These are phyloP conservation scores for Peromyscus nudipes DNA, from an alignment of 2,797 vertebrate genomes.

Conservation along the genomic window DNA sequence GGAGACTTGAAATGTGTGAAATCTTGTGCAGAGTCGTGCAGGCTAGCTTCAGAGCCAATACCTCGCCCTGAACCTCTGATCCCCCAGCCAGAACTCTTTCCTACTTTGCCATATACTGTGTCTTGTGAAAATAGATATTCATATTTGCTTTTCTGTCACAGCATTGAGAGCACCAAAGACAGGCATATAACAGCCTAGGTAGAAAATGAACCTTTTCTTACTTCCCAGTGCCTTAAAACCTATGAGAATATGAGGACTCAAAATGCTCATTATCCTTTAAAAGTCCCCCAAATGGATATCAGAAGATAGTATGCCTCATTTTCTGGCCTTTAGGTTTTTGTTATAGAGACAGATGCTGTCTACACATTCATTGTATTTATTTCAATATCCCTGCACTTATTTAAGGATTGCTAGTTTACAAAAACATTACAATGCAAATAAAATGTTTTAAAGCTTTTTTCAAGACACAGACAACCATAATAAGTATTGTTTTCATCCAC, in stretches of 20 bases:
- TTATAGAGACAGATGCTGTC: constrained; percentile 1
- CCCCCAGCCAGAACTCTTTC: not conserved
- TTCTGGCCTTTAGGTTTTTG: constrained; percentile 49
- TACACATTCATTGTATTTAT: constrained; percentile 37
- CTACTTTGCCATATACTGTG: not conserved
- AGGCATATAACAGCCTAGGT: not conserved
- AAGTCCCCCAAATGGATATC: not conserved
- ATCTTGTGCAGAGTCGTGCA: not conserved
- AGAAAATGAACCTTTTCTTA: constrained; percentile 19
- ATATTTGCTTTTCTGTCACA: constrained; percentile 18
- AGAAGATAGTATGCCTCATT: not conserved
- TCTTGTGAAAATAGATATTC: constrained; percentile 20
- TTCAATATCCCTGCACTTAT: constrained; percentile 49
- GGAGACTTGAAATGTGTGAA: not conserved
- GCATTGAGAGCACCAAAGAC: not conserved
- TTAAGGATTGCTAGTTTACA: constrained; percentile 51
- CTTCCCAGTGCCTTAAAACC: constrained; percentile 37
- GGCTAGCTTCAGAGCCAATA: not conserved
- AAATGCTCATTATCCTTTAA: constrained; percentile 30
- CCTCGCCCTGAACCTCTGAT: not conserved
- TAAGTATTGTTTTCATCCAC: not conserved
- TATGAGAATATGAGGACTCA: constrained; percentile 21
- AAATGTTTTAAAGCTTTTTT: constrained; percentile 43
- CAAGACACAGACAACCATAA: constrained; percentile 19
- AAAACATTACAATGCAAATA: constrained; percentile 36